A percentile compares a stretch with the other conserved stretches of the same genome.
Conservation (phyloP, 1,140 invertebrate species). For the Bombus pyrosoma region DNA sequence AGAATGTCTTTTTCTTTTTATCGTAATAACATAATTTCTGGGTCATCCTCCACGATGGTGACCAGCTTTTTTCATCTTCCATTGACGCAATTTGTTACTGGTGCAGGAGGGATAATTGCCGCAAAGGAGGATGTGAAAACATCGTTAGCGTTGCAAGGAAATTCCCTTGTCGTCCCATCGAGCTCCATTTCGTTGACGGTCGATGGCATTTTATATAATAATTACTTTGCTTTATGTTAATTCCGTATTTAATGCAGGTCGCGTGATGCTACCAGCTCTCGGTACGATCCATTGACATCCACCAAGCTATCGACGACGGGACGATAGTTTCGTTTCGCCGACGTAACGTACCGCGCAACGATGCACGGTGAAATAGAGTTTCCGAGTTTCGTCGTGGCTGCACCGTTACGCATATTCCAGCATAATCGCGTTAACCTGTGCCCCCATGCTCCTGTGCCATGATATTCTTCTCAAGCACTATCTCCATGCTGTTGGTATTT, state of each 20-base stretch:
- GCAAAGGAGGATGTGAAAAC: not conserved
- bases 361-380: conserved; percentile 37
- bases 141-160: not conserved
- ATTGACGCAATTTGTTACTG: no score
- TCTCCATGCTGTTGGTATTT: not conserved
- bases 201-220: conserved; percentile 29
- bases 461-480: not conserved
- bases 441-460: not conserved
- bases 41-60: not conserved
- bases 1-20: not conserved
- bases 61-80: not conserved
- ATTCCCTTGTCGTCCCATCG: not conserved
- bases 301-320: not conserved
- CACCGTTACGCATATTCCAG: conserved; percentile 41
- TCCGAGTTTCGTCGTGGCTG: conserved; percentile 38
- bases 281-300: conserved; percentile 19
- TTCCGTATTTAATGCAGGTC: conserved; percentile 5
- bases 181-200: not conserved
- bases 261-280: not conserved
- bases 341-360: not conserved
- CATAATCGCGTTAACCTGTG: conserved; percentile 19
- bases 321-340: not conserved
- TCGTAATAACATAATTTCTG: not conserved
- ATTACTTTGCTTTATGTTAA: conserved; percentile 30
- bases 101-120: not conserved